A percentile compares a stretch with the other conserved stretches of the same genome.
Evolutionary conservation across 2,113 vertebrate species (phyloP).

Genomic region (Crypturellus undulatus): DNA sequence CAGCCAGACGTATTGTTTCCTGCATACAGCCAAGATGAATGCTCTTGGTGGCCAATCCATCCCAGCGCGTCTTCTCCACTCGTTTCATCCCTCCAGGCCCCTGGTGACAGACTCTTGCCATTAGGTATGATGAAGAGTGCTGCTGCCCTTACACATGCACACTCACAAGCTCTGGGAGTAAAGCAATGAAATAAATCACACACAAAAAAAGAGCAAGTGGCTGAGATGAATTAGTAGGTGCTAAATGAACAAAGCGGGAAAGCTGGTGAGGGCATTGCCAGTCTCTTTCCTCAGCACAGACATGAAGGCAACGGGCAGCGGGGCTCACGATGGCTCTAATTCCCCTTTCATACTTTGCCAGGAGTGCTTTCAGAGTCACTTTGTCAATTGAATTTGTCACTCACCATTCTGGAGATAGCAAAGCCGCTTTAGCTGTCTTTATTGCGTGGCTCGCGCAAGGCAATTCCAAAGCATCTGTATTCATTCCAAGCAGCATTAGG

Average conservation of each 20-base stretch:
- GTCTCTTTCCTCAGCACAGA: background rate
- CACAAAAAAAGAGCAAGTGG: background rate
- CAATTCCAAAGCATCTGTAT: conserved; percentile 68
- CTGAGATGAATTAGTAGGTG: conserved; percentile 32
- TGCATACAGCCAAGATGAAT: background rate
- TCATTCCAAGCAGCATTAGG: conserved; percentile 72
- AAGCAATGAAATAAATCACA: conserved; percentile 16
- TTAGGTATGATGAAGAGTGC: conserved; percentile 30
- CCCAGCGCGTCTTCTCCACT: background rate
- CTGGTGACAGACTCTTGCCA: conserved; percentile 9
- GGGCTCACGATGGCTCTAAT: background rate
- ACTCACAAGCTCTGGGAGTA: background rate
- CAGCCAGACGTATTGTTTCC: background rate
- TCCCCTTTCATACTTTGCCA: conserved; percentile 52
- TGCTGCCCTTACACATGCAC: background rate
- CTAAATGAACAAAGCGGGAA: background rate
- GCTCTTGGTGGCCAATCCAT: conserved; percentile 12
- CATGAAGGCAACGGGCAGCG: fast-evolving
- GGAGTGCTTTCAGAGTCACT: conserved; percentile 45
- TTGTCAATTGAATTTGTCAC: conserved; percentile 65
- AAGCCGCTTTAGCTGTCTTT: conserved; percentile 42
- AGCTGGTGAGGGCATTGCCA: background rate
- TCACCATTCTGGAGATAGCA: conserved; percentile 37
- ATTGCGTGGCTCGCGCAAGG: conserved; percentile 4
- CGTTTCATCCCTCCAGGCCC: background rate